These are phyloP conservation scores for Melolontha melolontha DNA, from an alignment of 2,888 invertebrate species.

Conservation along the genomic window DNA sequence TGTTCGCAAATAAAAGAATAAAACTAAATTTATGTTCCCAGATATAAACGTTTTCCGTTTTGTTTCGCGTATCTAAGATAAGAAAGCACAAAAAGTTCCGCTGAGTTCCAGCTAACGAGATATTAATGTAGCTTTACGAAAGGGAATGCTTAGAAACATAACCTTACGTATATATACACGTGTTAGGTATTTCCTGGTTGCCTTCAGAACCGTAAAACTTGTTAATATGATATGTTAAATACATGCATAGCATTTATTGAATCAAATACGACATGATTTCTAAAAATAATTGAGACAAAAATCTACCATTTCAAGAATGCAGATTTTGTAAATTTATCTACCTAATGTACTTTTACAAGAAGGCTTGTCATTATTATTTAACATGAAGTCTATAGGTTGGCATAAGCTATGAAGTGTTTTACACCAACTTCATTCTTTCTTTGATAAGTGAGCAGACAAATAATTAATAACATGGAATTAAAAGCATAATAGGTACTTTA, in stretches of 20 bases:
- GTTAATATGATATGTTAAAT: background rate
- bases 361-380: no score
- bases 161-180: background rate
- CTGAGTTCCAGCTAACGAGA: slow-evolving; percentile 19
- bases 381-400: no score
- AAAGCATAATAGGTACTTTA: no score
- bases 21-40: slow-evolving; percentile 15
- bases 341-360: no score
- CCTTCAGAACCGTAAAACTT: background rate
- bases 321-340: no score
- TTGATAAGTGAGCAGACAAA: no score
- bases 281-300: no score
- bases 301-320: no score
- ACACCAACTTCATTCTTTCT: no score
- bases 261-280: no score
- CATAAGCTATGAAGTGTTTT: no score
- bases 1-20: background rate
- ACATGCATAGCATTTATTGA: background rate
- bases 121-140: slow-evolving; percentile 19
- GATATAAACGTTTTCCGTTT: slow-evolving; percentile 17
- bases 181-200: background rate
- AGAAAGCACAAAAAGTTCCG: slow-evolving; percentile 16
- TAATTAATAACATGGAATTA: no score
- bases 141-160: background rate
- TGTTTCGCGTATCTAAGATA: slow-evolving; percentile 15